phyloP scores from a whole-genome alignment of 2,888 invertebrate genomes.

The Reticulitermes lucifugus region DNA sequence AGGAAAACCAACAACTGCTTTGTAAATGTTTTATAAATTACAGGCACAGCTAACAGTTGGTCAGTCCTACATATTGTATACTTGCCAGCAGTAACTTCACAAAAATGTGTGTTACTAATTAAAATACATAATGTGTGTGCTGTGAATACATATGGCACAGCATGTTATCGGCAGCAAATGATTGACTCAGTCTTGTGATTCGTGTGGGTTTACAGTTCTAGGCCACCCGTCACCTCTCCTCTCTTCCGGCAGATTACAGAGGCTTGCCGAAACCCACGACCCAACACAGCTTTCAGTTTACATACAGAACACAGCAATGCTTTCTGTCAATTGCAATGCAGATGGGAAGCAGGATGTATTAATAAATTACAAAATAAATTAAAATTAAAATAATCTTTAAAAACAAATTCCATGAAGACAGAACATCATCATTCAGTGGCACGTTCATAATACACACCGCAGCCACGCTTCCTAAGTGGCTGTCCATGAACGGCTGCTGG shows the following conservation, averaged over 20 bases:
- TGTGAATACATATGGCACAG: background rate
- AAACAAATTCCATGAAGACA: no score
- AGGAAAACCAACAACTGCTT: conserved; percentile 39
- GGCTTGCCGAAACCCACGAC: no score
- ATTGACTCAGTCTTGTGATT: conserved; percentile 33
- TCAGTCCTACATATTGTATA: background rate
- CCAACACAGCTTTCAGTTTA: no score
- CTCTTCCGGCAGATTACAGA: background rate
- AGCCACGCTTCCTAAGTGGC: no score
- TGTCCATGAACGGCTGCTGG: no score
- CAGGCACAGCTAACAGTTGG: background rate
- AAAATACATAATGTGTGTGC: background rate
- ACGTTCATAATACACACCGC: no score
- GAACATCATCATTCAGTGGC: no score
- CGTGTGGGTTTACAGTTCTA: background rate
- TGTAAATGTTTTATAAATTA: conserved; percentile 33
- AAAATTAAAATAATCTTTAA: background rate
- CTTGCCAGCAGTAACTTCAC: background rate
- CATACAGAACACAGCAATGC: background rate
- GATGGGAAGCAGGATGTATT: background rate
- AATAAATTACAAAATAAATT: background rate
- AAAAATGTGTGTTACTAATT: background rate
- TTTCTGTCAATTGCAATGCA: background rate
- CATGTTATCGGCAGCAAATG: background rate
- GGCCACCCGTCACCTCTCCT: background rate